Evolutionary conservation across 2,888 invertebrate species (phyloP), one percentile per base, ranked within the genome.

Genomic region (Archips xylosteana): DNA sequence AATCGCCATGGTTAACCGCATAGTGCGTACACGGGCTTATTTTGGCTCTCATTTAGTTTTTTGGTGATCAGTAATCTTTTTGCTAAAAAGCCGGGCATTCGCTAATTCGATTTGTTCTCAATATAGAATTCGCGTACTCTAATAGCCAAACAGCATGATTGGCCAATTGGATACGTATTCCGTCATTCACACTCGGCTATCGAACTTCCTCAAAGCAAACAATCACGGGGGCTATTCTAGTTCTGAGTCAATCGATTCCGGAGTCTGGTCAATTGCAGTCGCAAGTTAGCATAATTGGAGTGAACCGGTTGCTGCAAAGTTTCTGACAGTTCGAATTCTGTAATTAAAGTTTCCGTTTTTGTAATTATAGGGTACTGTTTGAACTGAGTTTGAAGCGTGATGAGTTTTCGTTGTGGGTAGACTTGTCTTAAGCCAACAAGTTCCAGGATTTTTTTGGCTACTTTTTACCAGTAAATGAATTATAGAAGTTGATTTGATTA

Each of bases 231-330:
- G 51, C 13, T 15, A 47, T 47, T 62, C 57, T 57, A 59, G 60
- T 45, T 71, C 65, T 15, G 60, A 61, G 42, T 60, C 66, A 71
- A 71, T 66, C 71, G 36, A 42, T 49, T 45, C 57, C 13, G 32
- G 51, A 13, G 34, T 36, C 36, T 49, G 54, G 34, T 71, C 61
- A n/a, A 45, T 51, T 66, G 42, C 66, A 54, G 39, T n/a, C 34
- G 15, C 39, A 61, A 61, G 66, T 71, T 71, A 66, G 71, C 66
- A 66, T 66, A 71, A 66, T 71, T 42, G 32, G 57, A 10, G 12
- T 3, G 45, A 45, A 9, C 2, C 2, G 10, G 57, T 23, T 32
- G 12, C 57, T 23, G 57, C 57, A 4, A 57, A 57, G 32, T 57
- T 57, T 32, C 32, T 32, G 57, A n/a, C 12, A 12, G 57, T 57